Percentiles rank a stretch among this genome's conserved stretches.
Evolutionary conservation across 2,113 vertebrate species (phyloP).

Genomic region (Albula goreensis): DNA sequence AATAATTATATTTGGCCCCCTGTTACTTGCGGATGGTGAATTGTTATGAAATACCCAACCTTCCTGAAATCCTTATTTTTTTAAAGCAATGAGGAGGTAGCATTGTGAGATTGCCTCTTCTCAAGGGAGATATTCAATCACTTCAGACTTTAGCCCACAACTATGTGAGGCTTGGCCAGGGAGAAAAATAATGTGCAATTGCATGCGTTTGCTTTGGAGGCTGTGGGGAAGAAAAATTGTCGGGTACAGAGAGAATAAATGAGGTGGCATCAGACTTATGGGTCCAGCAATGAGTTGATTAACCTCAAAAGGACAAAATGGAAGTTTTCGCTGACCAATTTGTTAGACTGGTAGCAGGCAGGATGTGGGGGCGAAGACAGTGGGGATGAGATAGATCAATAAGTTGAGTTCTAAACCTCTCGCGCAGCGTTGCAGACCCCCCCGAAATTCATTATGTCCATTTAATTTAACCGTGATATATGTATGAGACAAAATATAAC

Average conservation of each 20-base stretch:
- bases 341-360: slow-evolving; percentile 47
- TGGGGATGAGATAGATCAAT: slow-evolving; percentile 23
- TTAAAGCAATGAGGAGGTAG: slow-evolving; percentile 26
- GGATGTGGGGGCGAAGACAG: slow-evolving; percentile 37
- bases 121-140: slow-evolving; percentile 64
- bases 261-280: slow-evolving; percentile 41
- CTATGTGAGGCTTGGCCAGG: slow-evolving; percentile 45
- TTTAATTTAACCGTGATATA: background rate
- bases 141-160: slow-evolving; percentile 52
- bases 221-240: slow-evolving; percentile 48
- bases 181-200: slow-evolving; percentile 56
- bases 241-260: slow-evolving; percentile 47
- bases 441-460: too few relatives aligned
- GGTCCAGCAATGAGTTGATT: slow-evolving; percentile 54
- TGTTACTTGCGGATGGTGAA: background rate
- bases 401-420: background rate
- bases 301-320: slow-evolving; percentile 61
- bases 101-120: slow-evolving; percentile 60
- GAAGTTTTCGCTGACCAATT: slow-evolving; percentile 57
- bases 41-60: background rate
- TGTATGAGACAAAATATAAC: background rate
- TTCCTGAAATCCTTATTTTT: slow-evolving; percentile 16
- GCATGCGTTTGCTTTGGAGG: slow-evolving; percentile 54
- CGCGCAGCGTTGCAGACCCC: too few relatives aligned
- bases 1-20: background rate